These are phyloP conservation scores for Deilephila porcellus DNA, from an alignment of 2,888 invertebrate genomes.

Conservation along the genomic window DNA sequence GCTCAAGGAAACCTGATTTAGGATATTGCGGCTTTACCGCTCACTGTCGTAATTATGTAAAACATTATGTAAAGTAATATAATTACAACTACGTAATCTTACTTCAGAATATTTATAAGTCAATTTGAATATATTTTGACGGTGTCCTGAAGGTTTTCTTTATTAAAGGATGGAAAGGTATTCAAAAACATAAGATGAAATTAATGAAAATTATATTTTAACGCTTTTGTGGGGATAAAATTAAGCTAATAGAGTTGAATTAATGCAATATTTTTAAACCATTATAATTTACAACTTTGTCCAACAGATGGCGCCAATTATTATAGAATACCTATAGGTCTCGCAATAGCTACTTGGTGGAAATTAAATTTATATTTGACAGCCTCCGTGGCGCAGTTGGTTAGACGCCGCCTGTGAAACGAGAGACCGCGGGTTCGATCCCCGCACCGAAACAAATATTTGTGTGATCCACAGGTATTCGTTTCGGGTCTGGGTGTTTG, in stretches of 20 bases:
- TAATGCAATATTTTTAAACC: neutral
- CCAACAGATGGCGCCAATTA: neutral
- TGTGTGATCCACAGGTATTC: no score
- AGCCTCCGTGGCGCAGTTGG: no score
- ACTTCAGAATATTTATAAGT: constrained; percentile 20
- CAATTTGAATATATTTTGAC: constrained; percentile 21
- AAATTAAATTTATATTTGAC: neutral
- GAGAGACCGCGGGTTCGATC: no score
- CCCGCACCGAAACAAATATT: no score
- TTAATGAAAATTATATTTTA: neutral
- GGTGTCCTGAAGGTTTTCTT: constrained; percentile 3
- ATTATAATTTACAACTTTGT: neutral
- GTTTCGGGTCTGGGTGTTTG: no score
- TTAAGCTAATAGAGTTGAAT: no score
- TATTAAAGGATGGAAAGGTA: neutral
- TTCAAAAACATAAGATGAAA: constrained; percentile 2
- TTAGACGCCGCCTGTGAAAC: no score
- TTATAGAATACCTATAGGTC: neutral
- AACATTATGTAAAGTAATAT: constrained; percentile 26
- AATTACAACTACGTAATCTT: constrained; percentile 7
- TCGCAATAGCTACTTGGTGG: neutral
- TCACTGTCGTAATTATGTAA: constrained; percentile 27
- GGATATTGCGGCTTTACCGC: constrained; percentile 37
- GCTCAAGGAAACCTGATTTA: constrained; percentile 30
- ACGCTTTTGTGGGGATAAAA: neutral